Evolutionary conservation across 2,888 invertebrate genomes (phyloP).

Genomic region (Encarsia formosa): DNA sequence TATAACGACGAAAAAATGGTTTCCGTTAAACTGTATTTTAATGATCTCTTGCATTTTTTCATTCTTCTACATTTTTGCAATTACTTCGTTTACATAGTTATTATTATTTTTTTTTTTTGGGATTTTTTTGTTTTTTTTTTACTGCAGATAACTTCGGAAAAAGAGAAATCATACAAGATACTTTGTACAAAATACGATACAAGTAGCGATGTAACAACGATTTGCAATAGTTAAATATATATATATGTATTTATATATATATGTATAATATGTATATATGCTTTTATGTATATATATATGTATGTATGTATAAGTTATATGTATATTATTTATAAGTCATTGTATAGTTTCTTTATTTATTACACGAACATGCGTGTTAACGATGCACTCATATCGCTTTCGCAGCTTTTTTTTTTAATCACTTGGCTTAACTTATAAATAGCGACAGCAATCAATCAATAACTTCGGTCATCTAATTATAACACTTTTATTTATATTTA

Average conservation of each 20-base stretch:
- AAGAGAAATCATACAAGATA: slow-evolving; percentile 43
- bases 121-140: slow-evolving; percentile 16
- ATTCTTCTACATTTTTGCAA: slow-evolving; percentile 22
- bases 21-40: slow-evolving; percentile 6
- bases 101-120: too few species aligned
- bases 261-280: slow-evolving; percentile 28
- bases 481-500: slow-evolving; percentile 19
- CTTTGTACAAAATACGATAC: slow-evolving; percentile 51
- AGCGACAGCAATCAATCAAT: slow-evolving; percentile 14
- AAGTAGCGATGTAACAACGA: slow-evolving; percentile 50
- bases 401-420: slow-evolving; percentile 10
- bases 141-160: slow-evolving; percentile 38
- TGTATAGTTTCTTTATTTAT: slow-evolving; percentile 28
- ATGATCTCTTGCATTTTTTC: slow-evolving; percentile 16
- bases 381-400: slow-evolving; percentile 27
- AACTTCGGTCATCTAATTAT: slow-evolving; percentile 17
- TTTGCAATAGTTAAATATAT: slow-evolving; percentile 50
- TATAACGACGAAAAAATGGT: slow-evolving; percentile 10
- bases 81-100: slow-evolving; percentile 22
- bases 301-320: slow-evolving; percentile 12
- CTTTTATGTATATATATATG: slow-evolving; percentile 26
- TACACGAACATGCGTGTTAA: slow-evolving; percentile 30
- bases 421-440: slow-evolving; percentile 18
- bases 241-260: slow-evolving; percentile 28
- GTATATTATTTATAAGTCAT: slow-evolving; percentile 27